Percentiles rank a stretch among this genome's conserved stretches.
Conservation (phyloP, 2,888 invertebrate genomes). For the Troilus luridus region DNA sequence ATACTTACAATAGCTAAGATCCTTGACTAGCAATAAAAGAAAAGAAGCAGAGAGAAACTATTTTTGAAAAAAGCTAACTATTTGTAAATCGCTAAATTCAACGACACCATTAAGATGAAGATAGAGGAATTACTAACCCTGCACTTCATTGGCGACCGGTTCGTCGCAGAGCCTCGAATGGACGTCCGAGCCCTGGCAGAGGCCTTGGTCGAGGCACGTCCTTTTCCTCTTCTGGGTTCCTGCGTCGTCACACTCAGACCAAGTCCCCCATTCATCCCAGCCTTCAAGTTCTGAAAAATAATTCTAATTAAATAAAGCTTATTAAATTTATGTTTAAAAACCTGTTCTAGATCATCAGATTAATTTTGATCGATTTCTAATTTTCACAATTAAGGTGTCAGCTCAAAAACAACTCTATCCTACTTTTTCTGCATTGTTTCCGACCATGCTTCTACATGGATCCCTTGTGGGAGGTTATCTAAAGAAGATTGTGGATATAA, state of each 20-base stretch:
- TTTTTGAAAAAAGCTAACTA: slow-evolving; percentile 26
- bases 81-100: not conserved
- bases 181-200: slow-evolving; percentile 79
- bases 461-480: no score
- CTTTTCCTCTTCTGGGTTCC: slow-evolving; percentile 80
- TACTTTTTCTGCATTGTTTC: no score
- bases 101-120: not conserved
- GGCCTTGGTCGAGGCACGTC: slow-evolving; percentile 75
- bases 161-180: slow-evolving; percentile 78
- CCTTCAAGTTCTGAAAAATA: slow-evolving; percentile 74
- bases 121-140: slow-evolving; percentile 62
- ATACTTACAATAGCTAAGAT: slow-evolving; percentile 7
- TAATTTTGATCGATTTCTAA: not conserved
- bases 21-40: slow-evolving; percentile 48
- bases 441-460: no score
- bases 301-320: not conserved
- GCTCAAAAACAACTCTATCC: no score
- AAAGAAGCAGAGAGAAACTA: slow-evolving; percentile 46
- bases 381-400: no score
- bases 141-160: slow-evolving; percentile 58
- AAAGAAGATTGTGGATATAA: no score
- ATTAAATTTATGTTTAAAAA: not conserved
- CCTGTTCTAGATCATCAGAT: not conserved
- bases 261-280: slow-evolving; percentile 84
- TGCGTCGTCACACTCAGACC: slow-evolving; percentile 76